Evolutionary conservation across 2,888 invertebrate species (phyloP).

Genomic region (Drosophila eohydei): DNA sequence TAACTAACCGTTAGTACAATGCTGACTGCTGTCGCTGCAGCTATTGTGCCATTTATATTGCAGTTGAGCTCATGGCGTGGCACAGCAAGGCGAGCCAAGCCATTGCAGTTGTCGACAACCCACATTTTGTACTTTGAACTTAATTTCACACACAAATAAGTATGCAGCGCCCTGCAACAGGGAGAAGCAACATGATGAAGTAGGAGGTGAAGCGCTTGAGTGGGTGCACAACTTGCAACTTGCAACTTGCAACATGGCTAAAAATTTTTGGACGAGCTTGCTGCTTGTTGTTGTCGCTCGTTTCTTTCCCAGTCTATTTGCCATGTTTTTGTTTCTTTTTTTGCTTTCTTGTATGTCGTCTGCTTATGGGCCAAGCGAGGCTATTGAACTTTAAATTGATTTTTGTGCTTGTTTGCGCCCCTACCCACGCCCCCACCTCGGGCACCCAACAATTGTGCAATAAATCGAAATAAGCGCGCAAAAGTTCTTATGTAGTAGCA

Average conservation of each 20-base stretch:
- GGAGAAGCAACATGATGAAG: neutral
- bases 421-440: slow-evolving; percentile 1
- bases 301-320: slow-evolving; percentile 22
- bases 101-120: slow-evolving; percentile 55
- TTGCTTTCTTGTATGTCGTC: neutral
- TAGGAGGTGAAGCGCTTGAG: slow-evolving; percentile 8
- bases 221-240: slow-evolving; percentile 61
- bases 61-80: slow-evolving; percentile 1
- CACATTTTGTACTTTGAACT: slow-evolving; percentile 77
- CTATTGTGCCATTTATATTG: slow-evolving; percentile 46
- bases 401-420: slow-evolving; percentile 66
- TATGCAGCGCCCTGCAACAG: slow-evolving; percentile 27
- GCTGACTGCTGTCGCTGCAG: slow-evolving; percentile 16
- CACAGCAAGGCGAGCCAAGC: slow-evolving; percentile 11
- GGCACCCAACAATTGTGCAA: slow-evolving; percentile 60
- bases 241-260: slow-evolving; percentile 62
- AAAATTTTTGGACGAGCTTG: slow-evolving; percentile 47
- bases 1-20: slow-evolving; percentile 25
- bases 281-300: slow-evolving; percentile 43
- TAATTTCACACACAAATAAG: slow-evolving; percentile 66
- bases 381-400: slow-evolving; percentile 79
- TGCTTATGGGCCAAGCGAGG: slow-evolving; percentile 66
- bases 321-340: slow-evolving; percentile 15
- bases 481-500: slow-evolving; percentile 27
- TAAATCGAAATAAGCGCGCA: slow-evolving; percentile 68